Evolutionary conservation across 2,797 vertebrate genomes (phyloP).

Genomic region (Anguilla pacifica): DNA sequence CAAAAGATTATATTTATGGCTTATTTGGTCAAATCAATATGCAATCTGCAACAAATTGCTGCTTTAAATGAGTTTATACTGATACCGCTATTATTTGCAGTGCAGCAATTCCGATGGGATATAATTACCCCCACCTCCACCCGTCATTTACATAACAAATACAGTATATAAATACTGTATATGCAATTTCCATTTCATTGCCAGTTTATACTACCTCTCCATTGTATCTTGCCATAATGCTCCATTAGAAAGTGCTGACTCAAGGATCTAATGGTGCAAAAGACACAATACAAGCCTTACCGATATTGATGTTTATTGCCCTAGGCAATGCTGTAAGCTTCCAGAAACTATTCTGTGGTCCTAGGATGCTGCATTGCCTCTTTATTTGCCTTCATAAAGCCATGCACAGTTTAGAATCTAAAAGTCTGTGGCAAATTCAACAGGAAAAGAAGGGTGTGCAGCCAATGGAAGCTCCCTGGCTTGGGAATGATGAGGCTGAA

Average conservation of each 20-base stretch:
- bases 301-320: neutral
- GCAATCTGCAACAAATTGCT: neutral
- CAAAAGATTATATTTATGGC: slow-evolving; percentile 4
- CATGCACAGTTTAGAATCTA: neutral
- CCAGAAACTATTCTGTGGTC: neutral
- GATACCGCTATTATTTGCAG: neutral
- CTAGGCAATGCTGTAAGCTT: neutral
- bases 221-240: slow-evolving; percentile 1
- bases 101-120: neutral
- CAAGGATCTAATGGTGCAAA: neutral
- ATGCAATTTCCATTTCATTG: slow-evolving; percentile 5
- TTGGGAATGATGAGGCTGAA: neutral
- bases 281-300: neutral
- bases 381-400: neutral
- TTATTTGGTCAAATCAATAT: neutral
- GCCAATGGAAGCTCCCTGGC: neutral
- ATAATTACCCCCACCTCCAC: neutral
- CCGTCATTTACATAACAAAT: neutral
- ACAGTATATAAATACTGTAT: neutral
- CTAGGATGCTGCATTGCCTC: neutral
- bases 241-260: neutral
- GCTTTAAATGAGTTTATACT: neutral
- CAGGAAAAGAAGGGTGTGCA: neutral
- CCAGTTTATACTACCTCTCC: neutral
- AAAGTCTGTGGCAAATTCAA: neutral